Evolutionary conservation across 2,797 vertebrate genomes (phyloP), one percentile per base, ranked within the genome.

Genomic region (Coendou prehensilis): DNA sequence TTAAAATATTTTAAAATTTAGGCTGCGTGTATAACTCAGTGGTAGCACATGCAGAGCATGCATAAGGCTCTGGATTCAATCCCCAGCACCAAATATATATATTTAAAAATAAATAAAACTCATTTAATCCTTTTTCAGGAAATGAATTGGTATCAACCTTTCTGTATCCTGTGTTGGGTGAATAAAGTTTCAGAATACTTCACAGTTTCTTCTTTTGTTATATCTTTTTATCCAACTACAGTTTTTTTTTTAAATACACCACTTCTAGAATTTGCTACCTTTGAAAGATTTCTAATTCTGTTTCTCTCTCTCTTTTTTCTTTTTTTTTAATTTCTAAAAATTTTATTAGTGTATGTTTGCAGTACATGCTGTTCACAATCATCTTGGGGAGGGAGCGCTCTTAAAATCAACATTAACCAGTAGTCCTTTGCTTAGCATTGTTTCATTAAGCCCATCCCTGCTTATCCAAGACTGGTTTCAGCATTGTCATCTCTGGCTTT

Each of bases 151-250:
- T 90, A 1, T 93, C 59, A 4, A 17, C 71, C 33, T 71, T 56
- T 69, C 20, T 47, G 2, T 82, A 30, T 80, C 41, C 83, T 1
- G 52, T 83, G 28, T 26, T 81, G 61, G 61, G 26, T 13, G 26
- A 64, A 22, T 71, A 69, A 89, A 6, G 15, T 78, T 93, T 57
- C 30, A 84, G 56, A 75, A 9, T 56, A 50, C 41, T 87, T 75
- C 14, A 59, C 80, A 79, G 83, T 33, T 7, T 75, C 89, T 89
- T 94, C 63, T 95, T 93, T 54, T 83, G 28, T 86, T 93, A 20
- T 18, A 71, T 94, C 89, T 91, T 91, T 81, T 93, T 76, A 52
- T 71, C 47, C 56, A 64, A 18, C 26, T 63, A n/a, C 14, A n/a
- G 13, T 61, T 59, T 67, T 61, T 59, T 67, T 69, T 87, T 89